These are phyloP conservation scores for Botia kubotai DNA, from an alignment of 2,797 vertebrate genomes.

Conservation along the genomic window DNA sequence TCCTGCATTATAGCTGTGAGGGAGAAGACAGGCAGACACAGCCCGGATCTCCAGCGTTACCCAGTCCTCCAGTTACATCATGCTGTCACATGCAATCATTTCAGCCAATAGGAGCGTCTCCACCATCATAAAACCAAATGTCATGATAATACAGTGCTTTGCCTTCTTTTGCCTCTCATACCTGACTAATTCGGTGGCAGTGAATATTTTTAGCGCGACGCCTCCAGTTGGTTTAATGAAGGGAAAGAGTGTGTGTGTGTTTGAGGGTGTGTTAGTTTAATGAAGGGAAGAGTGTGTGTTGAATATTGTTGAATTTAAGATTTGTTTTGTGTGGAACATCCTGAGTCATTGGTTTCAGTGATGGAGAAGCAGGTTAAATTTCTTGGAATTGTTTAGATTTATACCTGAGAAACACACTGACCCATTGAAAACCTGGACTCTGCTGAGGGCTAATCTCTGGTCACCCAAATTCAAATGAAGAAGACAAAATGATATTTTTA, in stretches of 20 bases:
- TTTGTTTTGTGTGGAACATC: neutral
- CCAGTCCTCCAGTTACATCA: neutral
- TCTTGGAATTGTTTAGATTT: no score
- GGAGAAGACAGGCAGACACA: neutral
- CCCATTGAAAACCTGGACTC: neutral
- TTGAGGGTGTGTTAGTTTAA: neutral
- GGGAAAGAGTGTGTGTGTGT: neutral
- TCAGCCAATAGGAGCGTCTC: constrained; percentile 12
- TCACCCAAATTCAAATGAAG: no score
- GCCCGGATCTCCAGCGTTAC: neutral
- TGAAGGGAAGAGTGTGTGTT: neutral
- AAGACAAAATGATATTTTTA: no score
- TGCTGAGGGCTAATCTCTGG: neutral
- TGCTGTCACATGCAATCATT: constrained; percentile 10
- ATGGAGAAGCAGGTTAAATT: neutral
- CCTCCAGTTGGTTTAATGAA: constrained; percentile 7
- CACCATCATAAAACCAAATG: neutral
- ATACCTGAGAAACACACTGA: no score
- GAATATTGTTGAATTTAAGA: no score
- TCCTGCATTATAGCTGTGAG: neutral
- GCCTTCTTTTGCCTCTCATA: neutral
- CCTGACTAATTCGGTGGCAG: neutral
- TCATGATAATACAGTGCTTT: neutral
- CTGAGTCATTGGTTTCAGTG: neutral
- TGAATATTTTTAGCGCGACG: constrained; percentile 10